phyloP scores from a whole-genome alignment of 2,113 vertebrate species.

The Verasper variegatus region DNA sequence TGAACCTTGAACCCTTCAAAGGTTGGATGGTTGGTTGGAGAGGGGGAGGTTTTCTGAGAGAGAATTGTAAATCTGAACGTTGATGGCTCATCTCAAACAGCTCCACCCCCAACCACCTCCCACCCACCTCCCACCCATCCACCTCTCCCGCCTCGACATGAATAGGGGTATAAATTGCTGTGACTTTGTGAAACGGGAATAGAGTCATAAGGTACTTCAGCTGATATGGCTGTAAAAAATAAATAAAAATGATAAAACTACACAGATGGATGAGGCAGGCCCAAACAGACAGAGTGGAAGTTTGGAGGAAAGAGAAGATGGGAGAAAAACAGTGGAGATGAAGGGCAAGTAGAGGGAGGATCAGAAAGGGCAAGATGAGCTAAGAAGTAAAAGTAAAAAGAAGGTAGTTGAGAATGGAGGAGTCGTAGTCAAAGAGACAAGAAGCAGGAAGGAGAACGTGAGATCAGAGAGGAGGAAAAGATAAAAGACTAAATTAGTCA shows the following conservation, averaged over 20 bases:
- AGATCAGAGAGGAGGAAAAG: slow-evolving; percentile 7
- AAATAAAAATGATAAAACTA: slow-evolving; percentile 63
- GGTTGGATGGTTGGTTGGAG: slow-evolving; percentile 44
- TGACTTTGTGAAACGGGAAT: slow-evolving; percentile 61
- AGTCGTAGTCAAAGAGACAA: not conserved
- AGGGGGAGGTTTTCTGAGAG: slow-evolving; percentile 35
- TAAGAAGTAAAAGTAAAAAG: not conserved
- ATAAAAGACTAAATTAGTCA: no score
- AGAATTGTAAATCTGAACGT: slow-evolving; percentile 70
- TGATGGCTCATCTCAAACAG: slow-evolving; percentile 67
- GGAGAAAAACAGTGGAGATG: not conserved
- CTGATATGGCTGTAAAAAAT: slow-evolving; percentile 63
- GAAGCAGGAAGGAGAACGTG: not conserved
- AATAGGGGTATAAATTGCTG: slow-evolving; percentile 73
- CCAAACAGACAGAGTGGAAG: not conserved
- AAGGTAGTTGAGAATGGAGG: no score
- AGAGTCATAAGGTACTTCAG: slow-evolving; percentile 66
- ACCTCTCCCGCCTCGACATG: slow-evolving; percentile 36
- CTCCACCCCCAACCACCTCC: slow-evolving; percentile 24
- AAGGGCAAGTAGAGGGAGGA: not conserved
- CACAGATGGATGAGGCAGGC: slow-evolving; percentile 11
- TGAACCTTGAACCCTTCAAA: slow-evolving; percentile 73
- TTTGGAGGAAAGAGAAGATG: slow-evolving; percentile 4
- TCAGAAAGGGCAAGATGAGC: not conserved
- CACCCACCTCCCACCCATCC: slow-evolving; percentile 37